These are phyloP conservation scores for Leontopithecus rosalia DNA, from an alignment of 2,797 vertebrate species.

Conservation along the genomic window DNA sequence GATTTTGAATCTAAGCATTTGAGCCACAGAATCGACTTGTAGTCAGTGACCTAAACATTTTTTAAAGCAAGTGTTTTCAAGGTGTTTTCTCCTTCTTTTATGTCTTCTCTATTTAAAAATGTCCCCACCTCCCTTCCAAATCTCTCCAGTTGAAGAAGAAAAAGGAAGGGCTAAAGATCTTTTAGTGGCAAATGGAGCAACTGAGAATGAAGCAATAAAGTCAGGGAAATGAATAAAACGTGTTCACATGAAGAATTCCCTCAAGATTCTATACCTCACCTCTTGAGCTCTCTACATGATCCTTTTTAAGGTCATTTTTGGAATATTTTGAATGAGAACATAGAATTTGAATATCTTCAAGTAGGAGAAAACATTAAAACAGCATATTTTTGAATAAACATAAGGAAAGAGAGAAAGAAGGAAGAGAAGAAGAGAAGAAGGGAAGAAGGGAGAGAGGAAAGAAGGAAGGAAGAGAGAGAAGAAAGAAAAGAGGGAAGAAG, in stretches of 20 bases:
- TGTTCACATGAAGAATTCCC: background rate
- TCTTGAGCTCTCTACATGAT: background rate
- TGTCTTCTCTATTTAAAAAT: background rate
- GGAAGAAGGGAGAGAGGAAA: accelerated
- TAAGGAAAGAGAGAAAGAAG: background rate
- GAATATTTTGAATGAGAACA: background rate
- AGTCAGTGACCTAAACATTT: accelerated
- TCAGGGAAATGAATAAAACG: background rate
- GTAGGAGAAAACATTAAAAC: background rate
- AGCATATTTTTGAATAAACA: background rate
- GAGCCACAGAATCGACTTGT: background rate
- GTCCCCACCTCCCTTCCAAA: background rate
- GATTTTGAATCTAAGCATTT: background rate
- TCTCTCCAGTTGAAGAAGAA: background rate
- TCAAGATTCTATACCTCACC: background rate
- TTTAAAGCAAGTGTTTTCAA: background rate
- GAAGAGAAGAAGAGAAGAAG: accelerated
- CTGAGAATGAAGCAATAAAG: background rate
- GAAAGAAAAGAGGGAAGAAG: too few species aligned
- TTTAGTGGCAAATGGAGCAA: background rate
- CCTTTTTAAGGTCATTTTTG: background rate
- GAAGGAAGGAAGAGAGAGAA: accelerated
- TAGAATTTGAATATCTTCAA: background rate
- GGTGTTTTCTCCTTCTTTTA: background rate
- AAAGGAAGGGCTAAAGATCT: background rate